These are phyloP conservation scores for Turdus rufiventris DNA, from an alignment of 2,113 vertebrate genomes.

Conservation along the genomic window DNA sequence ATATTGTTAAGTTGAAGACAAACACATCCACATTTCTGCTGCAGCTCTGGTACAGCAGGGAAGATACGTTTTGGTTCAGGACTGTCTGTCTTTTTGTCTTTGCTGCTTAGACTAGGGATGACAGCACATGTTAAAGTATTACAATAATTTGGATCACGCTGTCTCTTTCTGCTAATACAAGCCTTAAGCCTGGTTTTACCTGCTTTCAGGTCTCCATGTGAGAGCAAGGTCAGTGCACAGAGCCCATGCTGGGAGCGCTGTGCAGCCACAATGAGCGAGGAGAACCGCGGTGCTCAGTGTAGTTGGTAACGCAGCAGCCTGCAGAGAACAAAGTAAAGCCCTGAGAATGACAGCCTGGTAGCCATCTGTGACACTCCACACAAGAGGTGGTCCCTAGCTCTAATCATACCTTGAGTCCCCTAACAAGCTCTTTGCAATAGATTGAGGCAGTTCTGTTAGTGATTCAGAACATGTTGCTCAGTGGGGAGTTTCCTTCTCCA, in stretches of 20 bases:
- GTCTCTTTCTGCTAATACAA: slow-evolving; percentile 43
- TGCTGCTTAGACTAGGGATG: neutral
- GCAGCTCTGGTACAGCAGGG: slow-evolving; percentile 16
- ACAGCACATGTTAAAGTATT: neutral
- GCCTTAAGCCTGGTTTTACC: slow-evolving; percentile 27
- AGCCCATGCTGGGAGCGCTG: neutral
- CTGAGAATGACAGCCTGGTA: neutral
- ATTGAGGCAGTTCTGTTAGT: neutral
- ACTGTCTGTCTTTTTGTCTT: neutral
- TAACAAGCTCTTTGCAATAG: neutral
- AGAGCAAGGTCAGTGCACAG: neutral
- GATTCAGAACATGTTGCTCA: neutral
- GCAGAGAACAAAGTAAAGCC: neutral
- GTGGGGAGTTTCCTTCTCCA: neutral
- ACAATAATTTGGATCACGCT: slow-evolving; percentile 25
- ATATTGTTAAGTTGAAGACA: slow-evolving; percentile 27
- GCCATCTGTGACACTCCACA: neutral
- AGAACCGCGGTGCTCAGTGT: neutral
- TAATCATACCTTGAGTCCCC: neutral
- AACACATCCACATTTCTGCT: slow-evolving; percentile 27
- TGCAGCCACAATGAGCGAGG: neutral
- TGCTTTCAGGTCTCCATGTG: neutral
- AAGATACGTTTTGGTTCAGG: slow-evolving; percentile 11
- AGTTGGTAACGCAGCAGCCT: rapidly evolving
- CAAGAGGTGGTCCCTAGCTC: neutral